Conservation (phyloP, 2,888 invertebrate genomes). For the Phasia obesa region DNA sequence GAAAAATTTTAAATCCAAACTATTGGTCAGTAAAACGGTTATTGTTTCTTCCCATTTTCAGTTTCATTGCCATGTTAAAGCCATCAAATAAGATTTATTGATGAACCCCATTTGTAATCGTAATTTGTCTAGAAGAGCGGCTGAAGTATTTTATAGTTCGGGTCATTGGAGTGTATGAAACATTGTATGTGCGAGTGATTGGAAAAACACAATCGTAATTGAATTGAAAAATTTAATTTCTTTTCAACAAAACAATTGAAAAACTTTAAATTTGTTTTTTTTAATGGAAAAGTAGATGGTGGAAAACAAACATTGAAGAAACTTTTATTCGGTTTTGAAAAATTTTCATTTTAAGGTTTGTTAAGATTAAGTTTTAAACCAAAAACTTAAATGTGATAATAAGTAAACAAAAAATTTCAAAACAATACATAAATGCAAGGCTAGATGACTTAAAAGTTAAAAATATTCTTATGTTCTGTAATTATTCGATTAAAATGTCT, state of each 20-base stretch:
- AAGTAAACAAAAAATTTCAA: neutral
- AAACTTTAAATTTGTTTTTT: conserved; percentile 48
- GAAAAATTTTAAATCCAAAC: conserved; percentile 48
- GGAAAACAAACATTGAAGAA: conserved; percentile 1
- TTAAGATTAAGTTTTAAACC: neutral
- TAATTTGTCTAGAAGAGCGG: conserved; percentile 25
- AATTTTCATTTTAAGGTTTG: neutral
- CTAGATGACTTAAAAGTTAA: no score
- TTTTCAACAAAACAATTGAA: conserved; percentile 41
- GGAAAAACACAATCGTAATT: conserved; percentile 63
- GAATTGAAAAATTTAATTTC: conserved; percentile 62
- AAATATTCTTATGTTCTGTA: no score
- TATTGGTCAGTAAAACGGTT: conserved; percentile 42
- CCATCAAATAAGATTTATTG: conserved; percentile 66
- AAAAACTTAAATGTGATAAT: neutral
- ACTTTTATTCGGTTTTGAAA: neutral
- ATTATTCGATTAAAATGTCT: no score
- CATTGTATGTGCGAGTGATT: conserved; percentile 8
- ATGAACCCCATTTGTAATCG: conserved; percentile 55
- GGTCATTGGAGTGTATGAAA: conserved; percentile 34
- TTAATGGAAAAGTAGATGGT: neutral
- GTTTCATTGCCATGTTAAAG: conserved; percentile 51
- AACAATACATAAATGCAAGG: no score
- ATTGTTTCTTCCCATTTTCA: conserved; percentile 28
- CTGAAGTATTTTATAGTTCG: conserved; percentile 32